Base-by-base conservation (phyloP, 2,888 invertebrate genomes). In the Sinopyrophorus schimmeli region DNA sequence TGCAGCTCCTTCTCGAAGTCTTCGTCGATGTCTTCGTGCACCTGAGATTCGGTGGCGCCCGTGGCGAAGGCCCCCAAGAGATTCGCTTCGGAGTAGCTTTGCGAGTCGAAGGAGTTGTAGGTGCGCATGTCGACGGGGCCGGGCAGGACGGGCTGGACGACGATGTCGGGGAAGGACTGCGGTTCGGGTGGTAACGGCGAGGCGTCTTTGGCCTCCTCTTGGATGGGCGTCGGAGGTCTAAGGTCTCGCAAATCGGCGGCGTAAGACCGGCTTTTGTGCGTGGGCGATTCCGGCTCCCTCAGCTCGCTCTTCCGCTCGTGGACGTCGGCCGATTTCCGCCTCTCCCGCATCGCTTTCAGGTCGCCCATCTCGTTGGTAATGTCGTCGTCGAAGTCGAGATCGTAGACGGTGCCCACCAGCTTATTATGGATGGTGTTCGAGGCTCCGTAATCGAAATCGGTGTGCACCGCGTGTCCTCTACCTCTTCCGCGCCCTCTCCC, bases 101-200 rank as follows among this genome's bases (percentile, higher is more conserved):
- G 78, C 15, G 78, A 77, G 53, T 84, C 84, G 48, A 80, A 77
- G 1, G 74, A 77, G 64, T 83, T 88, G 68, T 92, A 92, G 0
- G 91, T 91, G 40, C 92, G 82, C 92, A 92, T 92, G 68, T 92
- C 91, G 0, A 92, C 92, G 0, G 92, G 92, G 1, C 90, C 92
- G 0, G 92, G 91, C 53, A 92, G 71, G 37, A 91, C 81, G 0
- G 89, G 86, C 57, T 83, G 79, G 4, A 87, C 86, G 4, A 87
- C 86, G 32, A 83, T 78, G 30, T 81, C 78, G 34, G 77, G 75
- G 51, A 81, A 76, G 10, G 77, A 66, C 27, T 75, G 76, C 30
- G 72, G 67, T 35, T 72, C 64, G 32, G 54, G 55, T 6, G 55
- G 53, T 15, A 60, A 54, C 7, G 58, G 47, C 5, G 58, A 57